Base-by-base conservation (phyloP, 2,888 invertebrate species). In the Platerodrilus igneus region DNA sequence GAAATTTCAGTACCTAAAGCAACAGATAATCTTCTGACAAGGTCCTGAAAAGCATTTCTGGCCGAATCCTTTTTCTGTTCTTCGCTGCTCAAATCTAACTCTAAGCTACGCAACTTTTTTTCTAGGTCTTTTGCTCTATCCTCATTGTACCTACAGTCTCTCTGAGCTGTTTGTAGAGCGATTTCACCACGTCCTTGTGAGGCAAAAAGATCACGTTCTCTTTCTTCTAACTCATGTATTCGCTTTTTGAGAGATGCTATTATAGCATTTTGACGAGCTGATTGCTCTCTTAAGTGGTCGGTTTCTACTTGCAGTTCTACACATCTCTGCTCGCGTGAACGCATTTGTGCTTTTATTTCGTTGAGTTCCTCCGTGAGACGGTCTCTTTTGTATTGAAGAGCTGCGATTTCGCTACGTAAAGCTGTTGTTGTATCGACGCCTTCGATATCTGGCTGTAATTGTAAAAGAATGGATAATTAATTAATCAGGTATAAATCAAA, bases 391-490 rank as follows among this genome's bases (percentile, higher is more conserved):
- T 87, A 90, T 59, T 86, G 86, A 29, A 88, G 70, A 2, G 81
- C 89, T 10, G 90, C 90, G 52, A 90, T 69, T 66, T 90, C 90
- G 67, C 89, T 89, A 52, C 86, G 77, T 43, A 90, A 69, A 6
- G 83, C 75, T 20, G 87, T 87, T 16, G 84, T 76, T 52, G 86
- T 67, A 64, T 88, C 88, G 59, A 67, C 58, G 28, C 64, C 66
- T 43, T 68, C 63, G 19, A 72, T 69, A 45, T 77, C 76, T 76
- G 77, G 76, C 77, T 78, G 62, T 25, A 25, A 25, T 25, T 23
- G 3, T 11, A 25, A 11, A 25, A 25, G 25, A 25, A 25, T 25
- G 14, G 11, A 13, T 25, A 11, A 25, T 11, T 13, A 25, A 11
- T 11, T 14, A 7, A 14, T n/a, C 8, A 9, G 8, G 21, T 21